Base-by-base conservation (phyloP, 2,888 invertebrate genomes). In the Mythimna loreyi region DNA sequence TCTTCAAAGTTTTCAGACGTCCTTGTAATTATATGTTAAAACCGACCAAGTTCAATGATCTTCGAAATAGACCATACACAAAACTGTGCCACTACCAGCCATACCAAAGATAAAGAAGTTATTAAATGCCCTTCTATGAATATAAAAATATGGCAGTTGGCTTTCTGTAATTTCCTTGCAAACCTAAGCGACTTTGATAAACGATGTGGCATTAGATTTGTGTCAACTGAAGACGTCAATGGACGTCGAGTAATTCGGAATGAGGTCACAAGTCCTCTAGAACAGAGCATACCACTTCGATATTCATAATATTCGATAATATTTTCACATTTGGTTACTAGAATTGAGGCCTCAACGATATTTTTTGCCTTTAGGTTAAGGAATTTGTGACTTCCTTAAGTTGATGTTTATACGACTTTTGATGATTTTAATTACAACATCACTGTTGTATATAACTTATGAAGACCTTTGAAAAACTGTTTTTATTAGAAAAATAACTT, bases 151-250 rank as follows among this genome's bases (percentile, higher is more conserved):
- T 77, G 50, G 50, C 67, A 67, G 65, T 77, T 65, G 50, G 25
- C 56, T 78, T 63, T 50, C 69, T 78, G 60, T 81, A 80, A 78
- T 81, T 78, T 81, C 75, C 82, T 74, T 63, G 70, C 66, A 40
- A 69, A 74, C 66, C 81, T 57, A 62, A 69, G 56, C 62, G 82
- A 75, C 75, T 63, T 65, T 80, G 82, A 80, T 78, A 78, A 80
- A 80, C 66, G 80, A 81, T 61, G 75, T 73, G 62, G 53, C 70
- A 74, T 78, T 75, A 78, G 70, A 68, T 81, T 64, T 70, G 67
- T 78, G 80, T 81, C 79, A 78, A 78, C 67, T 78, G 55, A 66
- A 78, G 70, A 78, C 78, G 75, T 78, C 82, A 81, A 78, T 78
- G 57, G 82, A 74, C 60, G 65, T 66, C 67, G 55, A 64, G 69